Evolutionary conservation across 1,140 invertebrate species (phyloP), one percentile per base, ranked within the genome.

Genomic region (Mya arenaria): DNA sequence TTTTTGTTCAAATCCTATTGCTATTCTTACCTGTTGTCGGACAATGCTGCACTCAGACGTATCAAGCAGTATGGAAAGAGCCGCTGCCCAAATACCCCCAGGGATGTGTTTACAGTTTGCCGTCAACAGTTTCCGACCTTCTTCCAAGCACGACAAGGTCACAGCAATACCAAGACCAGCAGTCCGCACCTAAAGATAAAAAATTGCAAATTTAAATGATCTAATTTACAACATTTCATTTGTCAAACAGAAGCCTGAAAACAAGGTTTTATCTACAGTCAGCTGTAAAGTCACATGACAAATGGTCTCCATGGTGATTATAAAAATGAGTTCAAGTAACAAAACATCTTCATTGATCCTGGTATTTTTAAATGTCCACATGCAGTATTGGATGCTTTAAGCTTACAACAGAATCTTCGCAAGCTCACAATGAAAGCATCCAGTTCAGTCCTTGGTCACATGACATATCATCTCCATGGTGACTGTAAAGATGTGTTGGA

Each of bases 351-450:
- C n/a, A n/a, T n/a, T n/a, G n/a, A n/a, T n/a, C n/a, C n/a, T n/a
- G n/a, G n/a, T n/a, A n/a, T n/a, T n/a, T n/a, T n/a, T n/a, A n/a
- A n/a, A n/a, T n/a, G n/a, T n/a, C n/a, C n/a, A n/a, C n/a, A n/a
- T n/a, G n/a, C n/a, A n/a, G n/a, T n/a, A n/a, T n/a, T n/a, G n/a
- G n/a, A n/a, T n/a, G n/a, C n/a, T n/a, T n/a, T n/a, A n/a, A n/a
- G n/a, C n/a, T n/a, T n/a, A n/a, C n/a, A n/a, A n/a, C 91, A 10
- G 89, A 86, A 84, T 93, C 92, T 82, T 91, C 87, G 79, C 92
- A 92, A 8, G 89, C 89, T 91, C 92, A 93, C 30, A 93, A 74
- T 23, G 92, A 91, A 34, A 92, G 69, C 86, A 93, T 85, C 92
- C 92, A 93, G 69, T 91, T 86, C 1, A 92, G 80, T 2, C 91